phyloP scores from a whole-genome alignment of 2,797 vertebrate genomes.

The Pseudomugil tenellus region DNA sequence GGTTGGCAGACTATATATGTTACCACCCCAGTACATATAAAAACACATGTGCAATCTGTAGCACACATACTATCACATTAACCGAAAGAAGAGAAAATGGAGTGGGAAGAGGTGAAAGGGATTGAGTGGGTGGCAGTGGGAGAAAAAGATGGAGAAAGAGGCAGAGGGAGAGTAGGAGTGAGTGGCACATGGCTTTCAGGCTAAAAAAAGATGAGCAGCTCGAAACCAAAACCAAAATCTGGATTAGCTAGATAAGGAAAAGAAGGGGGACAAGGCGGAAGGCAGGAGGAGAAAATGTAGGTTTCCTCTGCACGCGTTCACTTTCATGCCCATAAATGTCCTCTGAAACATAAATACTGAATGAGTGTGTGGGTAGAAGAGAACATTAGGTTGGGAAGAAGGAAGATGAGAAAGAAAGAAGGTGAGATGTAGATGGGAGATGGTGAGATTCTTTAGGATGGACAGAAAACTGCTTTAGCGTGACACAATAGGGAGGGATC shows the following conservation, averaged over 20 bases:
- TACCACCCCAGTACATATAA: constrained; percentile 48
- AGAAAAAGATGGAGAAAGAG: constrained; percentile 83
- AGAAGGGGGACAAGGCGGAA: constrained; percentile 82
- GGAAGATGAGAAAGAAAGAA: constrained; percentile 49
- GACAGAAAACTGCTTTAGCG: constrained; percentile 42
- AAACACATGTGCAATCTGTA: constrained; percentile 39
- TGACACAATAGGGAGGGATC: constrained; percentile 49
- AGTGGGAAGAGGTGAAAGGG: constrained; percentile 81
- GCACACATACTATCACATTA: constrained; percentile 69
- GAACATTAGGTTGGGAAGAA: constrained; percentile 51
- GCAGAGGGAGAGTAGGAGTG: constrained; percentile 86
- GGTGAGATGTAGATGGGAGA: constrained; percentile 48
- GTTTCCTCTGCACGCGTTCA: constrained; percentile 63
- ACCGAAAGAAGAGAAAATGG: constrained; percentile 70
- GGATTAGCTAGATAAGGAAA: constrained; percentile 90
- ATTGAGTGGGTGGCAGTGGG: constrained; percentile 82
- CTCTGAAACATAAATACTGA: constrained; percentile 79
- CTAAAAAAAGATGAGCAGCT: constrained; percentile 84
- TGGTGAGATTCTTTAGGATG: constrained; percentile 51
- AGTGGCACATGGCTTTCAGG: constrained; percentile 87
- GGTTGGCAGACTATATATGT: constrained; percentile 63
- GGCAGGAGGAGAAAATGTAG: constrained; percentile 65
- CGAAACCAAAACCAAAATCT: constrained; percentile 85
- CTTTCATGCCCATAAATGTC: constrained; percentile 70
- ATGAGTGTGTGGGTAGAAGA: constrained; percentile 75